Evolutionary conservation across 2,797 vertebrate species (phyloP).

Genomic region (Falco rusticolus): DNA sequence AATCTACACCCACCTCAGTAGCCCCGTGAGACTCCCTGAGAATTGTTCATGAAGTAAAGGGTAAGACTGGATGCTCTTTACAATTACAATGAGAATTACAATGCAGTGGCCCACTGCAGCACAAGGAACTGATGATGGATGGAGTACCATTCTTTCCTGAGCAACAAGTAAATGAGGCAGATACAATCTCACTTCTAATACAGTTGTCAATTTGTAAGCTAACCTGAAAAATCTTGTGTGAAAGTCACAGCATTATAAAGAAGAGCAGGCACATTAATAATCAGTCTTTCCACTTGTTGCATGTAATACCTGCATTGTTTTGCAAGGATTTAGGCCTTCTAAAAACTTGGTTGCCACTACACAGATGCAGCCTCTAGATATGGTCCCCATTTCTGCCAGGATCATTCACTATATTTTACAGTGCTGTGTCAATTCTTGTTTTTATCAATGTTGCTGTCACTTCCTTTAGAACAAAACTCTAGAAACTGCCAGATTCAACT

Average conservation of each 20-base stretch:
- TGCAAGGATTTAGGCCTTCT: not conserved
- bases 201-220: not conserved
- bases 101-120: not conserved
- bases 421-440: not conserved
- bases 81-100: not conserved
- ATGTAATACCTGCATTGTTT: not conserved
- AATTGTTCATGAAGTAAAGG: constrained; percentile 36
- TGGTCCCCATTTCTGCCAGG: not conserved
- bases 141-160: not conserved
- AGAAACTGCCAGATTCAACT: not conserved
- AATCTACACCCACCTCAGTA: not conserved
- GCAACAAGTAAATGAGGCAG: constrained; percentile 3
- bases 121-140: not conserved
- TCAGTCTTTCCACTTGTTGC: not conserved
- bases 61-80: not conserved
- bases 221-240: not conserved
- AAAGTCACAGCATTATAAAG: not conserved
- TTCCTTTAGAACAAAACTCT: not conserved
- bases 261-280: not conserved
- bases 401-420: not conserved
- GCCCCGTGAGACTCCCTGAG: not conserved
- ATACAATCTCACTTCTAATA: not conserved
- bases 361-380: not conserved
- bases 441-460: not conserved
- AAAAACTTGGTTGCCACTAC: not conserved